phyloP scores from a whole-genome alignment of 2,113 vertebrate genomes.

The Hyaena hyaena region DNA sequence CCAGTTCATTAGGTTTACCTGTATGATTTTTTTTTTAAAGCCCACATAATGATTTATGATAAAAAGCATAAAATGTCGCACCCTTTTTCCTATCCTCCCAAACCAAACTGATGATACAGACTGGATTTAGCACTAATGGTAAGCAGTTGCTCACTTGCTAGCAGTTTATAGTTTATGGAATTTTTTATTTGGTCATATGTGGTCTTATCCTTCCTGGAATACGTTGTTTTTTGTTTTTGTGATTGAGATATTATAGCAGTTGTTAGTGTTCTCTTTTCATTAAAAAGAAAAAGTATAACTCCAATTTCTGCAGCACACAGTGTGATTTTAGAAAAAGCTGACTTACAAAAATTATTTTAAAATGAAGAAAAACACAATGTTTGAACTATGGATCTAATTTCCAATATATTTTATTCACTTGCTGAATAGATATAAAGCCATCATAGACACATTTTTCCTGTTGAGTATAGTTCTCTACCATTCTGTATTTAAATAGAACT shows the following conservation, averaged over 20 bases:
- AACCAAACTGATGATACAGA: background rate
- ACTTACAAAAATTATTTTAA: constrained; percentile 44
- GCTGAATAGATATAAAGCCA: background rate
- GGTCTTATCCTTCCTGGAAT: background rate
- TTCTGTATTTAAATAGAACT: background rate
- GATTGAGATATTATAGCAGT: constrained; percentile 23
- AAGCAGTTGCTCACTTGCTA: background rate
- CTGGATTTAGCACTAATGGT: background rate
- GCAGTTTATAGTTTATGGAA: background rate
- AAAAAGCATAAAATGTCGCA: background rate
- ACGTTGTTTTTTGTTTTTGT: background rate
- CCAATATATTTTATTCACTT: background rate
- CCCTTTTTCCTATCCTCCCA: background rate
- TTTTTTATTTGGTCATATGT: background rate
- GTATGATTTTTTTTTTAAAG: background rate
- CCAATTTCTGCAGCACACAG: background rate
- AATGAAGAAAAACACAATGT: background rate
- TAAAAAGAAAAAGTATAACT: background rate
- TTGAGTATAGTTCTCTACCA: background rate
- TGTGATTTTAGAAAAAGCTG: constrained; percentile 21
- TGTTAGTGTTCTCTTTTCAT: constrained; percentile 28
- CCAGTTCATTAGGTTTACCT: background rate
- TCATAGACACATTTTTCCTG: background rate
- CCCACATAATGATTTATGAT: constrained; percentile 43
- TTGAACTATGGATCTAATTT: background rate